These are phyloP conservation scores for Perithous albicinctus DNA, from an alignment of 2,888 invertebrate genomes.

Conservation along the genomic window DNA sequence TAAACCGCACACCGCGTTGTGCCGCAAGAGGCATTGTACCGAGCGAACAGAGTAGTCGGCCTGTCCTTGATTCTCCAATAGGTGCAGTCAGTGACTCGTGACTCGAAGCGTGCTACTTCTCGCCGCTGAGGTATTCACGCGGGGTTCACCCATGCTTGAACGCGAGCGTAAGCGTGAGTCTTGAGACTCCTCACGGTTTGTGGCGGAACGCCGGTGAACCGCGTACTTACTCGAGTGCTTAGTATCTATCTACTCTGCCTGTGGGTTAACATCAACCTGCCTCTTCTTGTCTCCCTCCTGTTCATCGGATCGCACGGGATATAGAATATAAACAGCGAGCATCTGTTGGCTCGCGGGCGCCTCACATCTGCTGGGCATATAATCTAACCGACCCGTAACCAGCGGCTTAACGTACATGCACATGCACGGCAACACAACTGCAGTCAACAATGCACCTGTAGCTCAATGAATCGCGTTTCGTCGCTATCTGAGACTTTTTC, in stretches of 20 bases:
- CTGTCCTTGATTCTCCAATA: constrained; percentile 61
- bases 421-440: background rate
- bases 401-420: background rate
- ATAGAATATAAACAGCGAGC: constrained; percentile 51
- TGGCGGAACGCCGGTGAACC: constrained; percentile 30
- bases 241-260: background rate
- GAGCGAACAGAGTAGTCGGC: constrained; percentile 20
- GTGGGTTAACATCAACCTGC: constrained; percentile 16
- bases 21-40: constrained; percentile 5
- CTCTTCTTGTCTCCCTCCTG: background rate
- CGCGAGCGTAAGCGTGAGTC: constrained; percentile 38
- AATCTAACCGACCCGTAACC: constrained; percentile 17
- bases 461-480: background rate
- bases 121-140: constrained; percentile 36
- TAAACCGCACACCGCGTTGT: background rate
- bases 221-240: background rate
- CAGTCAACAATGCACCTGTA: constrained; percentile 6
- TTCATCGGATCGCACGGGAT: background rate
- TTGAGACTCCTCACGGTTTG: constrained; percentile 21
- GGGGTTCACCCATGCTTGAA: constrained; percentile 36
- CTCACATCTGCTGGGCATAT: constrained; percentile 51
- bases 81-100: constrained; percentile 60
- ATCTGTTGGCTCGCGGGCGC: constrained; percentile 59
- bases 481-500: background rate
- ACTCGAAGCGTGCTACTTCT: constrained; percentile 65